Evolutionary conservation across 2,797 vertebrate genomes (phyloP), one percentile per base, ranked within the genome.

Genomic region (Sparidentex hasta): DNA sequence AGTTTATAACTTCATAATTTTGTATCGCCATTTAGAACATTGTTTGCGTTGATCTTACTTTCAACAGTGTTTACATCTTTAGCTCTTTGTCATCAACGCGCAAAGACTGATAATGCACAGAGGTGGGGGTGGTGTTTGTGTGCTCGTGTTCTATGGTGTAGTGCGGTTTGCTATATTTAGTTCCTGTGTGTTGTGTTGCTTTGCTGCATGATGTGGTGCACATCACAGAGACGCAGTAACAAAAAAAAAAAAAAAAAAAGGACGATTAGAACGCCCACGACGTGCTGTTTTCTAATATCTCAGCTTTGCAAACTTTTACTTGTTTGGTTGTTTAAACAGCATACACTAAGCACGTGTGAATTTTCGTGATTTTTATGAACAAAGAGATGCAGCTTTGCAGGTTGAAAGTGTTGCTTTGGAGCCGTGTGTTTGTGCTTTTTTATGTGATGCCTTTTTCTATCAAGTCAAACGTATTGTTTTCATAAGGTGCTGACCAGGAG

Each of bases 81-180:
- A 61, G 44, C 67, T 87, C 52, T 54, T 58, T 82, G 56, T 73
- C 64, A 56, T 80, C 56, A 25, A 50, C 11, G 23, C 76, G 75
- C 58, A 61, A 41, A 65, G 29, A 82, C 54, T 75, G 52, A 80
- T 82, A 71, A 83, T 83, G 59, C 69, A 74, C 82, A 81, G 65
- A 79, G 82, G 59, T 65, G 72, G 62, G 71, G 43, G 69, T 46
- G 74, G 68, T 61, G 69, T 80, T 33, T 84, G 46, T 25, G 17
- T 71, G 50, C 55, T 0, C 4, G 23, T 47, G 64, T 68, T 78
- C 70, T 62, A 20, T 55, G 41, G n/a, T 68, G 44, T 50, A 18
- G 56, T 68, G 81, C 67, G 0, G 68, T 57, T 76, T 70, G 38
- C 82, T 86, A 82, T 82, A 87, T 90, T 90, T 88, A 85, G 72